Conservation (phyloP, 2,113 vertebrate species). For the Oreotrochilus melanogaster region DNA sequence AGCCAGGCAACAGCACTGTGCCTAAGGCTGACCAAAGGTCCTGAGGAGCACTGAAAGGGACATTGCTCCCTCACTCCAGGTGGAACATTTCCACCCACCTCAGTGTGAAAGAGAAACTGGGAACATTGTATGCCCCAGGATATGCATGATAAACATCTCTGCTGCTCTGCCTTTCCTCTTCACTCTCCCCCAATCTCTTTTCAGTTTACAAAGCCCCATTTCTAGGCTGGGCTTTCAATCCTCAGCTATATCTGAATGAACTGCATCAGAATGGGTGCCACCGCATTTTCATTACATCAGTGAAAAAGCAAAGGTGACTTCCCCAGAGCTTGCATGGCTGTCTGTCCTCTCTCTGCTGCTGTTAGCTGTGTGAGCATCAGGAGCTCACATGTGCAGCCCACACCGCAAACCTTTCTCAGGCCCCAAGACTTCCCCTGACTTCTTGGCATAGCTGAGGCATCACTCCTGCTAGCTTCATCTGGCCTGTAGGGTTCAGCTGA, state of each 20-base stretch:
- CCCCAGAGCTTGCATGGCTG: fast-evolving
- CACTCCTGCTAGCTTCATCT: fast-evolving
- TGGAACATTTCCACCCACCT: not conserved
- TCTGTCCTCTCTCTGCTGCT: not conserved
- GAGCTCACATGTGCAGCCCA: fast-evolving
- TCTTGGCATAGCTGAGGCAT: fast-evolving
- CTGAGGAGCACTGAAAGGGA: fast-evolving
- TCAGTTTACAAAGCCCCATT: not conserved
- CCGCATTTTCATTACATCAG: not conserved
- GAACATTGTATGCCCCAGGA: not conserved
- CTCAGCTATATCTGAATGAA: not conserved
- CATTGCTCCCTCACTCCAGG: not conserved
- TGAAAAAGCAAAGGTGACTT: not conserved
- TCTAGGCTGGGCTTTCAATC: not conserved
- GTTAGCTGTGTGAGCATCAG: fast-evolving
- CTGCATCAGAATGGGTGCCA: not conserved
- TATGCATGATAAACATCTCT: not conserved
- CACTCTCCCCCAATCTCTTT: not conserved
- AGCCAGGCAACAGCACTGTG: not conserved
- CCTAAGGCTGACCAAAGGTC: not conserved
- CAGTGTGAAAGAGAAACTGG: not conserved
- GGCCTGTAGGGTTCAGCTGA: fast-evolving
- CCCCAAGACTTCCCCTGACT: fast-evolving
- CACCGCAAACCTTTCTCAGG: fast-evolving
- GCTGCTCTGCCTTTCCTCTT: not conserved